Base-by-base conservation (phyloP, 2,113 vertebrate species). In the Gallinago media region DNA sequence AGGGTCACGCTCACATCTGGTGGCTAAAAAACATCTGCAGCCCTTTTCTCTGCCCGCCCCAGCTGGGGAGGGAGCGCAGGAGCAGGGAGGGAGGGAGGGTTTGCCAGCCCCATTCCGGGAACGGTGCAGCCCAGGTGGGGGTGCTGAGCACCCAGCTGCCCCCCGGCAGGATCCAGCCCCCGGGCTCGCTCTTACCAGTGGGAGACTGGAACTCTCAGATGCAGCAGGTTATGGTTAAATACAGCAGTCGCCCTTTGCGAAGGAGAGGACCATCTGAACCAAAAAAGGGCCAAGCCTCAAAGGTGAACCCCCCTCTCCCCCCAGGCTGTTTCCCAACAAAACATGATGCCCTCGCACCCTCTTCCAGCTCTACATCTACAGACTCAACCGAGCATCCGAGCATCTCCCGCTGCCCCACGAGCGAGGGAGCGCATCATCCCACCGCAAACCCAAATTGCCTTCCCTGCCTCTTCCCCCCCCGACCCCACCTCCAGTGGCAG, bases 231-330 rank as follows among this genome's bases (percentile, higher is more conserved):
- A 63, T 1, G 6, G 75, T 79, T 70, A 32, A 61, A 15, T n/a
- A 12, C 19, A 31, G 70, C 87, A n/a, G 23, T 22, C 0, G 0
- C 0, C 1, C n/a, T 44, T 11, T 15, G 85, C 11, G 15, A 11
- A 71, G 52, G 55, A 46, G 54, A 63, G n/a, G 62, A 54, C 27
- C 31, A 74, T 14, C 58, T 3, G 59, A 80, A 72, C 74, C 2
- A 2, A 52, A 84, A 84, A 80, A 9, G 59, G 40, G 71, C 61
- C 14, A 15, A 68, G 62, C 54, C 44, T 34, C 5, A 1, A 47
- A 38, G 47, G 29, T 0, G 9, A 49, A 18, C 44, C 18, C 46
- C 19, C 46, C 20, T 9, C 46, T 11, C 9, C 46, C 27, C 0
- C 7, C 4, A 11, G 1, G 3, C 16, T 12, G 40, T 47, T 82